These are phyloP conservation scores for Oreochromis spilurus DNA, from an alignment of 2,113 vertebrate species.

Conservation along the genomic window DNA sequence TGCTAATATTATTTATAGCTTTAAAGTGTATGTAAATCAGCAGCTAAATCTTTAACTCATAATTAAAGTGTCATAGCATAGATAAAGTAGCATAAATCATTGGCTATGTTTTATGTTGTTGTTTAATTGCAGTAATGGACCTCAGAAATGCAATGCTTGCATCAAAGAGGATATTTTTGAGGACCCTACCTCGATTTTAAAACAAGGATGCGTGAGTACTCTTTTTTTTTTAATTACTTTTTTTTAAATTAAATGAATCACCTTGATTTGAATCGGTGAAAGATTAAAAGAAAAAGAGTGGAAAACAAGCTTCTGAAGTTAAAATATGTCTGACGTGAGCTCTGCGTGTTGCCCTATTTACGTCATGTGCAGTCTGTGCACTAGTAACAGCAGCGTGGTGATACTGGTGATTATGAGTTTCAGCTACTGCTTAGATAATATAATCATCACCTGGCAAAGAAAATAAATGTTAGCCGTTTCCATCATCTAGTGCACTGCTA, in stretches of 20 bases:
- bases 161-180: constrained; percentile 94
- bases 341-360: neutral
- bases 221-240: neutral
- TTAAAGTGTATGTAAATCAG: neutral
- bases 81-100: neutral
- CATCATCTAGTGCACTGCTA: too few species aligned
- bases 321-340: neutral
- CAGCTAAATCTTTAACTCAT: neutral
- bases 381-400: neutral
- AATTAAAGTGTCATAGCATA: neutral
- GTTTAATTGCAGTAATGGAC: constrained; percentile 78
- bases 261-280: neutral
- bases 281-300: neutral
- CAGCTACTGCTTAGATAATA: neutral
- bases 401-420: neutral
- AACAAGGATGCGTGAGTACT: constrained; percentile 83
- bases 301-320: neutral
- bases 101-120: neutral
- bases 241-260: neutral
- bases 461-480: neutral
- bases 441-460: neutral
- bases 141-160: constrained; percentile 90
- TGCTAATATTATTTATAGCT: neutral
- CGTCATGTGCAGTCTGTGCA: neutral
- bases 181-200: constrained; percentile 85